phyloP scores from a whole-genome alignment of 2,113 vertebrate species.

The Hippocampus barbouri region DNA sequence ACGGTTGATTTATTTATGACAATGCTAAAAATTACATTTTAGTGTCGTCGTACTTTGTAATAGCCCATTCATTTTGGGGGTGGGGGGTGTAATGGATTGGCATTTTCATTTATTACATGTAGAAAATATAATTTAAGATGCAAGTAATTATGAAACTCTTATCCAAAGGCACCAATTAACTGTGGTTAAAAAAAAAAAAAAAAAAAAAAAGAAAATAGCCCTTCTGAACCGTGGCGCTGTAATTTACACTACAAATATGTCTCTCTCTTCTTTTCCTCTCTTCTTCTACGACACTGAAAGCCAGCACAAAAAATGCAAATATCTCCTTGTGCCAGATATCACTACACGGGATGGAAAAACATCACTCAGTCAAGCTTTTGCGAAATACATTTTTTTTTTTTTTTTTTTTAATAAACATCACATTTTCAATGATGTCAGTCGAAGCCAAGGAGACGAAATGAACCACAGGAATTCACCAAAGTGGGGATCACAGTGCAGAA shows the following conservation, averaged over 20 bases:
- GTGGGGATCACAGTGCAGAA: slow-evolving; percentile 48
- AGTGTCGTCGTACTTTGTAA: neutral
- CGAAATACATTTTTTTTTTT: slow-evolving; percentile 37
- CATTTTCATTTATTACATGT: neutral
- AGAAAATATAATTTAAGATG: neutral
- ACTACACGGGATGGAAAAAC: slow-evolving; percentile 8
- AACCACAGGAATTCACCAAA: slow-evolving; percentile 36
- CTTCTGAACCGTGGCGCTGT: slow-evolving; percentile 2
- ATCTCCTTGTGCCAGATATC: slow-evolving; percentile 34
- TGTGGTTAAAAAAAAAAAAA: neutral
- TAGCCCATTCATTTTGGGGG: no score
- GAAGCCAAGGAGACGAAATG: slow-evolving; percentile 35
- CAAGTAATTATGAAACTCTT: neutral
- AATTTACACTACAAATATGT: slow-evolving; percentile 1
- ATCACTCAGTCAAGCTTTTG: slow-evolving; percentile 37
- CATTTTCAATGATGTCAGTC: slow-evolving; percentile 36
- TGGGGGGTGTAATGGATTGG: neutral
- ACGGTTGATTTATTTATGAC: neutral
- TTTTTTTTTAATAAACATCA: slow-evolving; percentile 14
- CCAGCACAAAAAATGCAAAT: slow-evolving; percentile 3
- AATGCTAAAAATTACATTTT: neutral
- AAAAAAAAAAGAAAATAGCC: neutral
- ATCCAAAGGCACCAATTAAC: neutral
- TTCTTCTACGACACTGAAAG: neutral
- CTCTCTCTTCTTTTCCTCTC: neutral